Conservation (phyloP, 2,888 invertebrate genomes). For the Leptopilina syphax region DNA sequence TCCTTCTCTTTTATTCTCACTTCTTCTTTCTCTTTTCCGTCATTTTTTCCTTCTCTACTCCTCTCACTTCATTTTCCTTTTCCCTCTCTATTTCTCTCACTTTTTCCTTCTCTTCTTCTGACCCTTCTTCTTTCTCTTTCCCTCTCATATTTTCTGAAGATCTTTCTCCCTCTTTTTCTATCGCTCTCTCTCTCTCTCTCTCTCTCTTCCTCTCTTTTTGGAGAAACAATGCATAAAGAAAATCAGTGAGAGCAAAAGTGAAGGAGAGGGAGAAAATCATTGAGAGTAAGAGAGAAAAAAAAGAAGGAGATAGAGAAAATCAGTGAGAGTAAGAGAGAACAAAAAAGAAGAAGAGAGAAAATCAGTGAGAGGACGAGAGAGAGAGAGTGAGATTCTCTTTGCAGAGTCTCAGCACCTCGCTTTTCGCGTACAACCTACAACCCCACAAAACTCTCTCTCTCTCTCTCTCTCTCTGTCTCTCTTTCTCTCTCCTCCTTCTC, state of each 20-base stretch:
- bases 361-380: conserved; percentile 8
- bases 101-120: too few species aligned
- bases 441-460: conserved; percentile 34
- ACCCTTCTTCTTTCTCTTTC: too few species aligned
- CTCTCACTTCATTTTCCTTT: too few species aligned
- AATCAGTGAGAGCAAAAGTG: conserved; percentile 17
- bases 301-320: background rate
- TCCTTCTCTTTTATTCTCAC: too few species aligned
- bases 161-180: too few species aligned
- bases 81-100: too few species aligned
- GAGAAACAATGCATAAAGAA: background rate
- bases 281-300: conserved; percentile 3
- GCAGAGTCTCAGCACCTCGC: conserved; percentile 23
- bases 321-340: background rate
- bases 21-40: too few species aligned
- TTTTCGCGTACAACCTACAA: conserved; percentile 31
- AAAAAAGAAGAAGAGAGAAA: background rate
- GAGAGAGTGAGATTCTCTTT: background rate
- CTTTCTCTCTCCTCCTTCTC: conserved; percentile 21
- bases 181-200: too few species aligned
- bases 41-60: too few species aligned
- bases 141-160: too few species aligned
- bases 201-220: too few species aligned
- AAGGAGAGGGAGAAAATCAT: background rate
- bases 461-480: background rate